These are phyloP conservation scores for Axis porcinus DNA, from an alignment of 2,113 vertebrate species.

Conservation along the genomic window DNA sequence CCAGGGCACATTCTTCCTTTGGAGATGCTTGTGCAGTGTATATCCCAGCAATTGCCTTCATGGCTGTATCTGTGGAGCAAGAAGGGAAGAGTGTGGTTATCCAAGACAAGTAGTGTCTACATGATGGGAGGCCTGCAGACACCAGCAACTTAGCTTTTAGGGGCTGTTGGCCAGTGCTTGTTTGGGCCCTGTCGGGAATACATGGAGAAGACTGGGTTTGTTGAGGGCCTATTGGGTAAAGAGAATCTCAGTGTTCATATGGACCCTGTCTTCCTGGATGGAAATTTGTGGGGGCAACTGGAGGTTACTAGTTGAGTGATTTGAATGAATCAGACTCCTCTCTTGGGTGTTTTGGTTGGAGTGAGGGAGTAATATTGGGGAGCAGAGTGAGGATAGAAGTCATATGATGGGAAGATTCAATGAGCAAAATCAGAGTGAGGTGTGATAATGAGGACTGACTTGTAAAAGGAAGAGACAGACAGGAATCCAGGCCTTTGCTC, in stretches of 20 bases:
- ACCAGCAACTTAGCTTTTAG: neutral
- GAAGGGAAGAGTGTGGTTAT: neutral
- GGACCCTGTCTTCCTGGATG: neutral
- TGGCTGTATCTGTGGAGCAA: constrained; percentile 70
- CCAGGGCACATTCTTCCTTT: constrained; percentile 82
- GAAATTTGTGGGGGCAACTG: neutral
- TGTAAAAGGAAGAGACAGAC: neutral
- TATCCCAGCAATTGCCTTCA: neutral
- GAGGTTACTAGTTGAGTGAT: neutral
- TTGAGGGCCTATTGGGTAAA: neutral
- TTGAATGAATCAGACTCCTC: neutral
- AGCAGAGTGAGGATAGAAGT: neutral
- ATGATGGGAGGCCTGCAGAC: neutral
- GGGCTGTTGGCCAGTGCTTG: neutral
- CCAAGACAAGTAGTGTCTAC: neutral
- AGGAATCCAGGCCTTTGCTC: neutral
- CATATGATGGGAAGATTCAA: neutral
- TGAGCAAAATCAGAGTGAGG: neutral
- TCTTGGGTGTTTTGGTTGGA: neutral
- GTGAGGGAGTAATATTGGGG: neutral
- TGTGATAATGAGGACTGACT: neutral
- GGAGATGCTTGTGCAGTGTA: neutral
- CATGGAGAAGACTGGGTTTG: neutral
- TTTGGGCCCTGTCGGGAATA: neutral
- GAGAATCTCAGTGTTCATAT: neutral